Evolutionary conservation across 2,888 invertebrate species (phyloP).

Genomic region (Smittia aterrima): DNA sequence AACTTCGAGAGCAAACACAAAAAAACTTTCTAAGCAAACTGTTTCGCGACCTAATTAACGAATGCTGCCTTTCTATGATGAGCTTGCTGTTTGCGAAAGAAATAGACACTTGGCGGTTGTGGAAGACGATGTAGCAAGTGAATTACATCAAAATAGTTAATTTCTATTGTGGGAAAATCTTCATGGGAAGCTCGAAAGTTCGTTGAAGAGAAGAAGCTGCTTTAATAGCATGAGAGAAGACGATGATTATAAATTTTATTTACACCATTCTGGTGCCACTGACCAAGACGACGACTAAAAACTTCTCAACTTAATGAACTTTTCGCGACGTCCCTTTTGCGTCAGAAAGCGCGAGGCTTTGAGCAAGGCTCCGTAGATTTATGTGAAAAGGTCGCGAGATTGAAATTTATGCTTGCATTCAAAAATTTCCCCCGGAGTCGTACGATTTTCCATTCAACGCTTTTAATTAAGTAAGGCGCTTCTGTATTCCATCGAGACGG

Average conservation of each 20-base stretch:
- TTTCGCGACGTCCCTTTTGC: not conserved
- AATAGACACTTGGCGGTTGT: not conserved
- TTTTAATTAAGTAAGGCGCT: not conserved
- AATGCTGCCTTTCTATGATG: not conserved
- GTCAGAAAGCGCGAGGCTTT: no score
- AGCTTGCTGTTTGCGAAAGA: not conserved
- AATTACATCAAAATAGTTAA: constrained; percentile 27
- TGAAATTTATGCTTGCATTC: not conserved
- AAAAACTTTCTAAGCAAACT: no score
- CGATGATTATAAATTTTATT: constrained; percentile 31
- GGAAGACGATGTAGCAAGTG: constrained; percentile 16
- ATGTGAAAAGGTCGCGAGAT: not conserved
- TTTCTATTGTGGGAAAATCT: constrained; percentile 32
- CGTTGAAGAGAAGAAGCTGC: not conserved
- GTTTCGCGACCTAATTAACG: no score
- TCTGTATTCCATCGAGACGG: no score
- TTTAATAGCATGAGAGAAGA: constrained; percentile 16
- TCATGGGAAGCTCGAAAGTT: constrained; percentile 33
- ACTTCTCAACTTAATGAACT: not conserved
- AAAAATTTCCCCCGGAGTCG: not conserved
- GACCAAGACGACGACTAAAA: not conserved
- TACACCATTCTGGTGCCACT: constrained; percentile 27
- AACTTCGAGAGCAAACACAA: no score
- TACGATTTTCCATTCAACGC: not conserved
- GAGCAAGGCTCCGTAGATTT: not conserved